Conservation (phyloP, 2,113 vertebrate species). For the Barnardius zonarius region DNA sequence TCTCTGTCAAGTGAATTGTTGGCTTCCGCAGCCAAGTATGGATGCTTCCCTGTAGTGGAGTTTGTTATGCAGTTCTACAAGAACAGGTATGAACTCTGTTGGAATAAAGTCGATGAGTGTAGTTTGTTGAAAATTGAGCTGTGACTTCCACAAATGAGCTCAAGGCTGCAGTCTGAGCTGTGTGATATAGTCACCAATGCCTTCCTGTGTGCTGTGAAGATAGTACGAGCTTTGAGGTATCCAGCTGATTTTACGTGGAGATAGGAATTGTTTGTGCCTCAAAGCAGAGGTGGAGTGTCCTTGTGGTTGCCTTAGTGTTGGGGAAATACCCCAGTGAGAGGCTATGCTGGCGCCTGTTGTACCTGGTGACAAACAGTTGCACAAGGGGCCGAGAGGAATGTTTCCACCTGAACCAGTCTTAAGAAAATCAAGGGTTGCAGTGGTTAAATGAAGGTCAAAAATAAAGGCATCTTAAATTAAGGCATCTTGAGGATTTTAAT, state of each 20-base stretch:
- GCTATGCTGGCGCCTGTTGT: not conserved
- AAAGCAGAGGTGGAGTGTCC: not conserved
- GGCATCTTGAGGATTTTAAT: not conserved
- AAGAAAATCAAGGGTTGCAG: not conserved
- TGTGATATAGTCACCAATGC: not conserved
- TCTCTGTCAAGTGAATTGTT: not conserved
- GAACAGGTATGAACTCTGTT: not conserved
- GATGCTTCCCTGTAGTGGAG: not conserved
- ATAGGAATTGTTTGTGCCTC: not conserved
- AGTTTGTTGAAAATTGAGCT: constrained; percentile 2
- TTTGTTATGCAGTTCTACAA: not conserved
- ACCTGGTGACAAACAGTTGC: not conserved
- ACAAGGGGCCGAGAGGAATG: not conserved
- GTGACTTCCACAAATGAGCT: not conserved
- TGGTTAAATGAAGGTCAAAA: not conserved
- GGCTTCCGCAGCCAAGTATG: not conserved
- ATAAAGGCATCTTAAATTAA: not conserved
- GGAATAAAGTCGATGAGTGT: not conserved
- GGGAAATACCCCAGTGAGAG: not conserved
- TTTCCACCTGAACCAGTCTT: not conserved
- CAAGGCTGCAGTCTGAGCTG: not conserved
- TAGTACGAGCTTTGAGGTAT: not conserved
- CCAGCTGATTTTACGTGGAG: not conserved
- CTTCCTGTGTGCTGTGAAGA: not conserved
- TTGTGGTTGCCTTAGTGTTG: not conserved